Conservation (phyloP, 2,113 vertebrate species). For the rat (Rattus norvegicus) region DNA sequence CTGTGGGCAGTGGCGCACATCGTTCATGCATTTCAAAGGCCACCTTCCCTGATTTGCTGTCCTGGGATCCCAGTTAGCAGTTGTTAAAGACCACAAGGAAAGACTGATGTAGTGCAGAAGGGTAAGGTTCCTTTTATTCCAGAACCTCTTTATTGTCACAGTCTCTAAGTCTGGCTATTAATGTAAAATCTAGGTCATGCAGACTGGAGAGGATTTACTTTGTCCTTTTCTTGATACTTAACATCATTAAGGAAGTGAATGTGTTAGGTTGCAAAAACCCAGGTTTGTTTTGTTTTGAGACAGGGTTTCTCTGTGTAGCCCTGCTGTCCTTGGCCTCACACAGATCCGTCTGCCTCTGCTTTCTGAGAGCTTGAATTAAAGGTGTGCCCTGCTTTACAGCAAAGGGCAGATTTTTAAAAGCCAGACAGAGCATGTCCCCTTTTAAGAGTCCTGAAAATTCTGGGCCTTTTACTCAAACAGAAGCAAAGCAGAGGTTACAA, state of each 20-base stretch:
- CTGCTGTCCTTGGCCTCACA: too few relatives aligned
- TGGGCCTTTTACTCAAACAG: not conserved
- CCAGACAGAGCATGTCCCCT: not conserved
- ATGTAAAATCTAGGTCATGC: not conserved
- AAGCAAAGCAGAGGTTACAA: not conserved
- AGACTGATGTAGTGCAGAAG: not conserved
- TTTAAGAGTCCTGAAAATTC: not conserved
- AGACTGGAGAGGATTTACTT: not conserved
- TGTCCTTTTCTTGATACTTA: not conserved
- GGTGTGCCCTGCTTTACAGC: too few relatives aligned
- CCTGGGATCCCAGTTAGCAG: not conserved
- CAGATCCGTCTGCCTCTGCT: too few relatives aligned
- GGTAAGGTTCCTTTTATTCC: not conserved
- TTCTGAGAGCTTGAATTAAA: too few relatives aligned
- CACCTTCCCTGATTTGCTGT: not conserved
- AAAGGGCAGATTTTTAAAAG: not conserved
- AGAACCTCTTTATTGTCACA: not conserved
- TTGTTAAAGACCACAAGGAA: not conserved
- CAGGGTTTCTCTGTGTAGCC: too few relatives aligned
- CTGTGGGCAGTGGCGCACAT: not conserved
- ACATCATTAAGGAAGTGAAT: not conserved
- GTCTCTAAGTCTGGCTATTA: not conserved
- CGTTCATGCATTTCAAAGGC: not conserved
- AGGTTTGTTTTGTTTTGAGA: too few relatives aligned
- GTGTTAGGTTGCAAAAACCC: not conserved